phyloP scores from a whole-genome alignment of 2,797 vertebrate genomes.

The Naso thynnoides region DNA sequence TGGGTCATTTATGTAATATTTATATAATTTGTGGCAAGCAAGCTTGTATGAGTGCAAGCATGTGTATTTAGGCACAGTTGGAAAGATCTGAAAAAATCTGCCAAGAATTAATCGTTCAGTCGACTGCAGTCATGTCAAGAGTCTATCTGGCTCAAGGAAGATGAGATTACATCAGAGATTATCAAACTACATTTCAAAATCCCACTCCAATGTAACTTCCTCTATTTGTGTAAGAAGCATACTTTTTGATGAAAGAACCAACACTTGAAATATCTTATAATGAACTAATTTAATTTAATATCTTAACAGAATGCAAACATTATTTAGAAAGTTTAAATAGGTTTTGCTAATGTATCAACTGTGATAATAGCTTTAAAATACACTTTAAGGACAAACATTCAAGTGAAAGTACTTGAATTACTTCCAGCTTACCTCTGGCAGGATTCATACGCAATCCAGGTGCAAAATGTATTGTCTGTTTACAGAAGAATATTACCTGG shows the following conservation, averaged over 20 bases:
- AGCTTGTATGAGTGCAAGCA: conserved; percentile 18
- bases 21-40: conserved; percentile 40
- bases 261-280: neutral
- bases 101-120: conserved; percentile 68
- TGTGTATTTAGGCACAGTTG: conserved; percentile 26
- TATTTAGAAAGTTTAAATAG: neutral
- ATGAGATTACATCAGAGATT: conserved; percentile 75
- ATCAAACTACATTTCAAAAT: conserved; percentile 68
- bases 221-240: conserved; percentile 9
- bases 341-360: neutral
- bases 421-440: conserved; percentile 45
- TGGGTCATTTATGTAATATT: conserved; percentile 64
- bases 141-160: conserved; percentile 58
- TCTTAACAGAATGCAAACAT: neutral
- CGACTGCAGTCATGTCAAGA: conserved; percentile 60
- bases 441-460: conserved; percentile 22
- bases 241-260: conserved; percentile 11
- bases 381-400: neutral
- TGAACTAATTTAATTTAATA: conserved; percentile 4
- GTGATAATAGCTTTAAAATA: neutral
- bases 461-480: conserved; percentile 28
- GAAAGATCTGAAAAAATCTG: conserved; percentile 50
- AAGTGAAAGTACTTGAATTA: conserved; percentile 1
- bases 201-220: conserved; percentile 37
- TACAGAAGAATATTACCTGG: conserved; percentile 13